phyloP scores from a whole-genome alignment of 2,888 invertebrate genomes.

The Hemaris fuciformis region DNA sequence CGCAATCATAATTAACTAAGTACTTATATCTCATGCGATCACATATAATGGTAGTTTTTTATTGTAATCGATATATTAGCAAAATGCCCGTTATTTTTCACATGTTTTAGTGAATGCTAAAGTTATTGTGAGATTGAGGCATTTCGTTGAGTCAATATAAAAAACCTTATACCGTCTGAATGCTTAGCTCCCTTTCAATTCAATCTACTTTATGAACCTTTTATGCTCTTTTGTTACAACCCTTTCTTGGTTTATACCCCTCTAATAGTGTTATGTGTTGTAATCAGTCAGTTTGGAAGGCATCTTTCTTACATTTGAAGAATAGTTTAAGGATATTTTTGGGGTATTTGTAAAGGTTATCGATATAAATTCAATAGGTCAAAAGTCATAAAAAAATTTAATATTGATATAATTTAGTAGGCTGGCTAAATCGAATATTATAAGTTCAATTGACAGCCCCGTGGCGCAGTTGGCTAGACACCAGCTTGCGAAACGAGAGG shows the following conservation, averaged over 20 bases:
- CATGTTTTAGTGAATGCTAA: neutral
- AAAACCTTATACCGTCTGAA: neutral
- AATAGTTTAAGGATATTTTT: neutral
- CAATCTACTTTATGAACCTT: slow-evolving; percentile 1
- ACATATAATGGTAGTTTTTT: too few species aligned
- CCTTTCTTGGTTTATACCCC: neutral
- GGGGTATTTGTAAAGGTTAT: neutral
- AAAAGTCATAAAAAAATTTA: too few species aligned
- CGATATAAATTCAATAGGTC: too few species aligned
- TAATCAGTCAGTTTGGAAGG: neutral
- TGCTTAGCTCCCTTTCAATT: slow-evolving; percentile 7
- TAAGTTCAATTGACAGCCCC: too few species aligned
- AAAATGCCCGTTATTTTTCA: neutral
- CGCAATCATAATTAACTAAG: too few species aligned
- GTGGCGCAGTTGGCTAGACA: too few species aligned
- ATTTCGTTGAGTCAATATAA: neutral
- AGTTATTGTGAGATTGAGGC: neutral
- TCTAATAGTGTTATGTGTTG: neutral
- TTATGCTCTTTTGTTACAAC: neutral
- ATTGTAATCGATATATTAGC: too few species aligned
- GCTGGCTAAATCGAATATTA: too few species aligned
- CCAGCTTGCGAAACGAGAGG: too few species aligned
- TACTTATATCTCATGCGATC: too few species aligned
- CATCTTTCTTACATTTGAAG: neutral
- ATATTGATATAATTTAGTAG: too few species aligned